A percentile compares a stretch with the other conserved stretches of the same genome.
Conservation (phyloP, 2,113 vertebrate genomes). For the Callocephalon fimbriatum region DNA sequence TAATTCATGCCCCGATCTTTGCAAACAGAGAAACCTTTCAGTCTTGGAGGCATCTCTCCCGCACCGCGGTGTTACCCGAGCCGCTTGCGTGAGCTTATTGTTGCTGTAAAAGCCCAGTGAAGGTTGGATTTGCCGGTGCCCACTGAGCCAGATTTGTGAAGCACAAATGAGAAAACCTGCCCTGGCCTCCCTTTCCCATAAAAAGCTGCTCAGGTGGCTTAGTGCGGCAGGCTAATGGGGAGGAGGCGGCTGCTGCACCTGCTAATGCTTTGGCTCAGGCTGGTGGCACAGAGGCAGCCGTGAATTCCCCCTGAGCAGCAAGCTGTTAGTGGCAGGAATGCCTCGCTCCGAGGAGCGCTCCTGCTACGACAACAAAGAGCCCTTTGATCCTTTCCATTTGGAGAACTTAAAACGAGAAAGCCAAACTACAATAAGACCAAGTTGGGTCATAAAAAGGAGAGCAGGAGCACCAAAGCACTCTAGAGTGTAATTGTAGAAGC, state of each 20-base stretch:
- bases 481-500: slow-evolving; percentile 63
- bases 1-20: background rate
- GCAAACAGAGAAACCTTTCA: slow-evolving; percentile 9
- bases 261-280: slow-evolving; percentile 41
- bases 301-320: slow-evolving; percentile 10
- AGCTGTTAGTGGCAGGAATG: slow-evolving; percentile 44
- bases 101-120: background rate
- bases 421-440: slow-evolving; percentile 64
- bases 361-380: slow-evolving; percentile 54
- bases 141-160: slow-evolving; percentile 26
- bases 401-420: slow-evolving; percentile 61
- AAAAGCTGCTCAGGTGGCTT: slow-evolving; percentile 50
- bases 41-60: background rate
- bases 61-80: rapidly evolving
- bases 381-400: slow-evolving; percentile 73
- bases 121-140: slow-evolving; percentile 13
- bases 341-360: background rate
- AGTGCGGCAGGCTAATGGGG: background rate
- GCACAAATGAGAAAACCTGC: slow-evolving; percentile 34
- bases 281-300: slow-evolving; percentile 20
- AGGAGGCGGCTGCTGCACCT: slow-evolving; percentile 45
- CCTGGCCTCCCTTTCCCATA: background rate
- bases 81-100: background rate
- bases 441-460: slow-evolving; percentile 66
- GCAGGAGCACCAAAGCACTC: slow-evolving; percentile 43